Evolutionary conservation across 2,113 vertebrate genomes (phyloP).

Genomic region (Osmerus mordax): DNA sequence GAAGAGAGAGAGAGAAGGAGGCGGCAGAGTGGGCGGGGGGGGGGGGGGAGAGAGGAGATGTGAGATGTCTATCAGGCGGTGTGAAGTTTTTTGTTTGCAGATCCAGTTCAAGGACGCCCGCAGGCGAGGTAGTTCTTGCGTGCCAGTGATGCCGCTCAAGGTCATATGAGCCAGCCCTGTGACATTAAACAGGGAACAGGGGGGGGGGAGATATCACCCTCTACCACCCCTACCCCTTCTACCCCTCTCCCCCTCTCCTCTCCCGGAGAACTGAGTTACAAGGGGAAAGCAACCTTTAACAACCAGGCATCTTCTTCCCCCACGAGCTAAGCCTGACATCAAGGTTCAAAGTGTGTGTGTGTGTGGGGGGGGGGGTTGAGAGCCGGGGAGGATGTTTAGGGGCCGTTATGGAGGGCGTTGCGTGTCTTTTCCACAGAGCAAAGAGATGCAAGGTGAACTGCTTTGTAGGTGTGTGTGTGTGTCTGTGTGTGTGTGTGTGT

Average conservation of each 20-base stretch:
- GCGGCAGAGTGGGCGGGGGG: slow-evolving; percentile 31
- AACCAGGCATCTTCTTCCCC: slow-evolving; percentile 26
- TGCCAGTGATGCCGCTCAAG: slow-evolving; percentile 92
- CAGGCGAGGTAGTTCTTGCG: slow-evolving; percentile 92
- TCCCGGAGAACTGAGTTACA: slow-evolving; percentile 35
- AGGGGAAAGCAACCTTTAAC: slow-evolving; percentile 52
- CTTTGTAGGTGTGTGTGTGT: slow-evolving; percentile 88
- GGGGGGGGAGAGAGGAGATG: slow-evolving; percentile 77
- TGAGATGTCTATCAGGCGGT: slow-evolving; percentile 77
- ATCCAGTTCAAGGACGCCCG: slow-evolving; percentile 99
- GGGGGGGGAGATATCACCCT: slow-evolving; percentile 33
- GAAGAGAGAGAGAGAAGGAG: slow-evolving; percentile 41
- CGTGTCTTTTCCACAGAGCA: slow-evolving; percentile 55
- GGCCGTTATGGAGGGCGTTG: slow-evolving; percentile 62
- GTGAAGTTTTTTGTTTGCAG: slow-evolving; percentile 87
- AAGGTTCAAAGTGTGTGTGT: slow-evolving; percentile 46
- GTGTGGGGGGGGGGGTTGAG: neutral
- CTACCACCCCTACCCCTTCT: slow-evolving; percentile 45
- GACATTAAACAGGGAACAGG: slow-evolving; percentile 87
- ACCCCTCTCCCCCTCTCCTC: neutral
- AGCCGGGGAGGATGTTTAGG: slow-evolving; percentile 58
- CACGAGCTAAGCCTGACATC: slow-evolving; percentile 32
- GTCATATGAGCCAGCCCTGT: slow-evolving; percentile 94
- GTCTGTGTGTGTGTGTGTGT: neutral
- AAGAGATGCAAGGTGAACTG: slow-evolving; percentile 89